These are phyloP conservation scores for Xenopus tropicalis DNA, from an alignment of 2,113 vertebrate species.

Conservation along the genomic window UCB_Xtro_10.0 CM004448.2:30457001-30457500, in stretches of 20 bases:
- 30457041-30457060: background rate
- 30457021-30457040: background rate
- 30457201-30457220: slow-evolving; percentile 29
- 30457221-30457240: slow-evolving; percentile 23
- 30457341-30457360: slow-evolving; percentile 6
- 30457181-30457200: slow-evolving; percentile 1
- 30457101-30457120: background rate
- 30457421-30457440: slow-evolving; percentile 11
- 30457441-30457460: background rate
- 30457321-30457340: slow-evolving; percentile 33
- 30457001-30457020: background rate
- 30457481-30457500: slow-evolving; percentile 7
- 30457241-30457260: slow-evolving; percentile 25
- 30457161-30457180: slow-evolving; percentile 8
- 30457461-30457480: slow-evolving; percentile 23
- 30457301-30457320: slow-evolving; percentile 16
- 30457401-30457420: slow-evolving; percentile 13
- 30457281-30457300: slow-evolving; percentile 19
- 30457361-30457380: slow-evolving; percentile 31
- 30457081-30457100: background rate
- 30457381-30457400: background rate
- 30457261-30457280: slow-evolving; percentile 34
- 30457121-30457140: background rate
- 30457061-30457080: background rate
- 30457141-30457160: slow-evolving; percentile 7